Conservation (phyloP, 1,140 invertebrate species). For the Thereuonema tuberculata region DNA sequence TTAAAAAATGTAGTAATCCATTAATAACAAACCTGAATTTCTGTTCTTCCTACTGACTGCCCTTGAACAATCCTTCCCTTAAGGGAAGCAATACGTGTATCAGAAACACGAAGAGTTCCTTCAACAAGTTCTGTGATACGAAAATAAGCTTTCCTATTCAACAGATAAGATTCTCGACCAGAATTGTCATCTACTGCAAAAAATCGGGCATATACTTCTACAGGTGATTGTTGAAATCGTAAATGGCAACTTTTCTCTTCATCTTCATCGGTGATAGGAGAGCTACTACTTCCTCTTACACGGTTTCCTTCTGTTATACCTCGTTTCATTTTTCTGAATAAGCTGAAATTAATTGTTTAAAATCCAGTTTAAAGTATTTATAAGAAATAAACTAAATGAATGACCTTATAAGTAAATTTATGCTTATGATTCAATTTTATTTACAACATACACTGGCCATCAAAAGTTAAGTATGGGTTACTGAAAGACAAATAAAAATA, state of each 20-base stretch:
- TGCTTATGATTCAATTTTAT: no score
- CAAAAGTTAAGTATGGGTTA: no score
- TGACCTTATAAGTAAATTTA: no score
- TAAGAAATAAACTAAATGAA: no score
- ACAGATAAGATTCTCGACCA: slow-evolving; percentile 73
- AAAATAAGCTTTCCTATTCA: slow-evolving; percentile 70
- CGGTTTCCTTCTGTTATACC: not conserved
- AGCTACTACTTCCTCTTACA: not conserved
- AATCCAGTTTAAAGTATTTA: no score
- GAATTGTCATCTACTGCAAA: slow-evolving; percentile 80
- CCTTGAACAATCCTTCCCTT: slow-evolving; percentile 71
- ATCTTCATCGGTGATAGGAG: slow-evolving; percentile 14
- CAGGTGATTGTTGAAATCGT: slow-evolving; percentile 75
- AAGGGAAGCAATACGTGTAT: slow-evolving; percentile 70
- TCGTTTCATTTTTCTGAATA: not conserved
- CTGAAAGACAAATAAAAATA: no score
- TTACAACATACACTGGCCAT: no score
- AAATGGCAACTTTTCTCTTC: slow-evolving; percentile 49
- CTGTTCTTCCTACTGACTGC: slow-evolving; percentile 70
- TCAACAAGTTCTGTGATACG: slow-evolving; percentile 81
- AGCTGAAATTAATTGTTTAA: not conserved
- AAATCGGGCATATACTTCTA: slow-evolving; percentile 81
- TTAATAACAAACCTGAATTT: slow-evolving; percentile 74
- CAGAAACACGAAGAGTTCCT: slow-evolving; percentile 65
- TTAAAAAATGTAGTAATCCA: no score